These are phyloP conservation scores for Pseudopodoces humilis DNA, from an alignment of 2,113 vertebrate genomes.

Conservation along the genomic window DNA sequence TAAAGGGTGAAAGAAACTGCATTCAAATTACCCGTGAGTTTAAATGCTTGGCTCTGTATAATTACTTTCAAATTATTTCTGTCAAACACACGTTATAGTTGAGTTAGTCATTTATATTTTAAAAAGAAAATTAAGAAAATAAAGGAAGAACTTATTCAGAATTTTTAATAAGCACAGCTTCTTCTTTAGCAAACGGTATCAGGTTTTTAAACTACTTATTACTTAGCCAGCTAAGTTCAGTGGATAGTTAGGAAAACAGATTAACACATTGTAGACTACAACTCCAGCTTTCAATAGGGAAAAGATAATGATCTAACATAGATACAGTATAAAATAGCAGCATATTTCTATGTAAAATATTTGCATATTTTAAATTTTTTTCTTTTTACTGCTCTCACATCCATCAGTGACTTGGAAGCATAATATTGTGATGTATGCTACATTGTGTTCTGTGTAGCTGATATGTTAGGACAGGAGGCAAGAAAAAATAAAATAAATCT, in stretches of 20 bases:
- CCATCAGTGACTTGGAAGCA: not conserved
- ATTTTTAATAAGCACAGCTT: conserved; percentile 4
- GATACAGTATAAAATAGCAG: not conserved
- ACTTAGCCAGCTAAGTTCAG: not conserved
- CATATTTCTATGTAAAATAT: not conserved
- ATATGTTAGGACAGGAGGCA: not conserved
- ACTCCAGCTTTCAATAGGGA: not conserved
- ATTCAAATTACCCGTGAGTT: conserved; percentile 63
- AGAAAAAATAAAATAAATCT: not conserved
- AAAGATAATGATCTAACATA: not conserved
- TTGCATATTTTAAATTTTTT: not conserved
- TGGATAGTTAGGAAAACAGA: not conserved
- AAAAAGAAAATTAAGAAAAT: conserved; percentile 32
- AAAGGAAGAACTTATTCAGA: not conserved
- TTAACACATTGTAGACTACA: not conserved
- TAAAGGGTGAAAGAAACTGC: conserved; percentile 47
- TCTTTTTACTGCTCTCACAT: not conserved
- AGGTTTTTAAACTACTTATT: not conserved
- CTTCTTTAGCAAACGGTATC: not conserved
- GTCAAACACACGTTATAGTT: conserved; percentile 48
- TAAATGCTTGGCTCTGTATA: conserved; percentile 57
- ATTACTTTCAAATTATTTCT: conserved; percentile 65
- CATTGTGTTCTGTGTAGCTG: not conserved
- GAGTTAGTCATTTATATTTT: conserved; percentile 48
- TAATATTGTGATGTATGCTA: not conserved